Evolutionary conservation across 2,888 invertebrate genomes (phyloP).

Genomic region (Ochlodes sylvanus): DNA sequence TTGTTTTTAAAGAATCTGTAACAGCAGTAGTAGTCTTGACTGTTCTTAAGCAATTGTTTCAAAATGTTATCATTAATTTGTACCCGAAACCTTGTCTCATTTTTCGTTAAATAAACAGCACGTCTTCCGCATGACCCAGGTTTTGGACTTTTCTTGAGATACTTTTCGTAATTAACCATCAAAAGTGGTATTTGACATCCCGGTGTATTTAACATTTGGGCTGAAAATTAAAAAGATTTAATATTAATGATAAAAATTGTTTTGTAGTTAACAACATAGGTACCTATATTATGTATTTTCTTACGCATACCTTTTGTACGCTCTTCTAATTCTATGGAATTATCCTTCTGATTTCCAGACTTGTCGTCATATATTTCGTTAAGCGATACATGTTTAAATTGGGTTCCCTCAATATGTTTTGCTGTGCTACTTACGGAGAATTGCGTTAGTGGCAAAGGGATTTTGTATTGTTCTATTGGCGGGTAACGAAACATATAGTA

Average conservation of each 20-base stretch:
- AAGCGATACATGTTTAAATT: conserved; percentile 59
- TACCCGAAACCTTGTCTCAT: conserved; percentile 54
- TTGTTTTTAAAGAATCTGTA: conserved; percentile 58
- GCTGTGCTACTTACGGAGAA: conserved; percentile 32
- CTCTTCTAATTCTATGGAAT: conserved; percentile 55
- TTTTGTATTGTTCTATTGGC: conserved; percentile 32
- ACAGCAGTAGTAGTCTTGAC: conserved; percentile 61
- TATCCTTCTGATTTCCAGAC: conserved; percentile 47
- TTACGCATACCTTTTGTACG: conserved; percentile 50
- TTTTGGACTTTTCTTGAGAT: conserved; percentile 44
- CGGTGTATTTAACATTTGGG: conserved; percentile 58
- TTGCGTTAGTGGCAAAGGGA: conserved; percentile 20
- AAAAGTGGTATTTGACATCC: conserved; percentile 70
- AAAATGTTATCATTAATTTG: conserved; percentile 57
- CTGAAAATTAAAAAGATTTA: conserved; percentile 51
- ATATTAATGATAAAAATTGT: conserved; percentile 5
- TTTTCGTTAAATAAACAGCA: conserved; percentile 63
- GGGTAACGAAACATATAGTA: conserved; percentile 56
- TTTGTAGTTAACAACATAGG: neutral
- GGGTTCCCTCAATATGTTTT: conserved; percentile 44
- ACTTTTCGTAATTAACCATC: conserved; percentile 55
- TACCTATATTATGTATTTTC: no score
- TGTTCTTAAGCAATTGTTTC: conserved; percentile 55
- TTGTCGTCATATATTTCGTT: conserved; percentile 54
- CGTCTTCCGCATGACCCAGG: conserved; percentile 59